A percentile compares a stretch with the other conserved stretches of the same genome.
Conservation (phyloP, 2,888 invertebrate species). For the Trichogramma dendrolimi region DNA sequence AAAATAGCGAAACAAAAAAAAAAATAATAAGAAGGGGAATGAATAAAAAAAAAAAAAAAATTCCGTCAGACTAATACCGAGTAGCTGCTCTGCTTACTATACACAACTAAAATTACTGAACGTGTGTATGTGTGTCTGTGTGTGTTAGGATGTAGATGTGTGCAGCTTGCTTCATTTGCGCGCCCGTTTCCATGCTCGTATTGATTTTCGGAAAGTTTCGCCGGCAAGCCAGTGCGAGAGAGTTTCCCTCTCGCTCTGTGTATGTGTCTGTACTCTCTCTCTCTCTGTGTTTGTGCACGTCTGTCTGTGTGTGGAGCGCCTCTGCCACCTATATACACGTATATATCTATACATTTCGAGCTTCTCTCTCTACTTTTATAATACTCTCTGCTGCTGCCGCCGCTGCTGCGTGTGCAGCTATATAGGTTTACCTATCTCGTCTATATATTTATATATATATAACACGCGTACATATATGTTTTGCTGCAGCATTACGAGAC, state of each 20-base stretch:
- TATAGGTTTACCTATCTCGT: too few species aligned
- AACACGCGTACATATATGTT: too few species aligned
- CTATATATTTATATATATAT: too few species aligned
- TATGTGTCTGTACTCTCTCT: neutral
- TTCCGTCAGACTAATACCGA: too few species aligned
- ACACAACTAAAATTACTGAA: too few species aligned
- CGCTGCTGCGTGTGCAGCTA: too few species aligned
- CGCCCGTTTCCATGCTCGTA: constrained; percentile 32
- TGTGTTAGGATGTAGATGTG: neutral
- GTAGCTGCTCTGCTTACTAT: too few species aligned
- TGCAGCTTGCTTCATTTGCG: constrained; percentile 26
- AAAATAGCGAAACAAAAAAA: neutral
- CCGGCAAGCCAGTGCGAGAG: constrained; percentile 16
- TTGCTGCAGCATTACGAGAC: neutral
- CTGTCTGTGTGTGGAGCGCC: constrained; percentile 2
- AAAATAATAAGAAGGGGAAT: neutral
- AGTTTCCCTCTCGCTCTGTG: constrained; percentile 18
- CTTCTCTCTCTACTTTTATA: neutral
- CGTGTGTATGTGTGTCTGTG: too few species aligned
- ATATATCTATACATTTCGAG: neutral
- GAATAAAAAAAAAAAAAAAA: neutral
- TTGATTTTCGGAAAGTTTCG: constrained; percentile 34
- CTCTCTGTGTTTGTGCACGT: neutral
- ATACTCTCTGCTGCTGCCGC: neutral
- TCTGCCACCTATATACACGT: constrained; percentile 22